A percentile compares a stretch with the other conserved stretches of the same genome.
Evolutionary conservation across 2,797 vertebrate species (phyloP).

Genomic region (Cynodonichthys magdalenae): DNA sequence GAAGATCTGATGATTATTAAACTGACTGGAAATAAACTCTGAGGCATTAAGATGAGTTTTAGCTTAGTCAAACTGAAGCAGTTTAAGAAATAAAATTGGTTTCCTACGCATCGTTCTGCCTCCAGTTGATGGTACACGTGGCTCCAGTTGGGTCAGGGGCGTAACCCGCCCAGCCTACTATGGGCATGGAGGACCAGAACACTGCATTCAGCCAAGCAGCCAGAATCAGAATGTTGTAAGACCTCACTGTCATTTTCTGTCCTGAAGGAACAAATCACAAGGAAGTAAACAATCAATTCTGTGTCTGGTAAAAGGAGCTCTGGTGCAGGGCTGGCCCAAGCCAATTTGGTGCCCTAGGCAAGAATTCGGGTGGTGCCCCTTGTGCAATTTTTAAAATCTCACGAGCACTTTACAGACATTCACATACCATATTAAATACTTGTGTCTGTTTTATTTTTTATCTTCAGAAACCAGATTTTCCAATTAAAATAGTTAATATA

Average conservation of each 20-base stretch:
- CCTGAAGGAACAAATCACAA: slow-evolving; percentile 72
- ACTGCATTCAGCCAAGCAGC: slow-evolving; percentile 94
- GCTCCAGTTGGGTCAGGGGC: slow-evolving; percentile 95
- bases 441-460: too few species aligned
- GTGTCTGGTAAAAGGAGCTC: too few species aligned
- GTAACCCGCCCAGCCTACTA: slow-evolving; percentile 92
- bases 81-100: too few species aligned
- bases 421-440: too few species aligned
- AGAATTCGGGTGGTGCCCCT: too few species aligned
- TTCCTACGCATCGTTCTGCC: slow-evolving; percentile 90
- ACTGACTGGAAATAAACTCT: neutral
- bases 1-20: neutral
- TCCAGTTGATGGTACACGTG: slow-evolving; percentile 96
- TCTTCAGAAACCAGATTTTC: too few species aligned
- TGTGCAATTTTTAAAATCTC: too few species aligned
- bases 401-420: too few species aligned
- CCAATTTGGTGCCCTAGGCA: too few species aligned
- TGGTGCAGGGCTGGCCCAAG: too few species aligned
- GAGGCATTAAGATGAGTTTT: too few species aligned
- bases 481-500: too few species aligned
- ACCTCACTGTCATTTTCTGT: slow-evolving; percentile 86
- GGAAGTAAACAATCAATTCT: neutral
- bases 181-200: slow-evolving; percentile 93
- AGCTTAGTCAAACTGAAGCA: neutral
- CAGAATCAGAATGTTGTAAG: slow-evolving; percentile 87